phyloP scores from a whole-genome alignment of 2,888 invertebrate genomes.

The Oscheius sp. region DNA sequence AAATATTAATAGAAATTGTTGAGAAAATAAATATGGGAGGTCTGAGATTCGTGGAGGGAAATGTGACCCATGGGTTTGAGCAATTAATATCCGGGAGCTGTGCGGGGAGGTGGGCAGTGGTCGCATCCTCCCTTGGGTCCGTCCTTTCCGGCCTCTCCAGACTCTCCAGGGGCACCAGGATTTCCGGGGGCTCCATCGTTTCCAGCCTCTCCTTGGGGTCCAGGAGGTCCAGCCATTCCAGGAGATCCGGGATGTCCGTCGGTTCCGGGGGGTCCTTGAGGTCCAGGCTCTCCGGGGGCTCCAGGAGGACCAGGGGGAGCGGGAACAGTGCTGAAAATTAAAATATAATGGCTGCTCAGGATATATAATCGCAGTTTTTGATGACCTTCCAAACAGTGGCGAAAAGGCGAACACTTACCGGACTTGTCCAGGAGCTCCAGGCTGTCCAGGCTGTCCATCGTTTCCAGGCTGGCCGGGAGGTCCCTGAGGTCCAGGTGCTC shows the following conservation, averaged over 20 bases:
- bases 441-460: conserved; percentile 64
- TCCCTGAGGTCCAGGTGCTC: conserved; percentile 66
- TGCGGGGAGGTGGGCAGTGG: conserved; percentile 55
- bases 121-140: conserved; percentile 62
- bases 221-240: conserved; percentile 59
- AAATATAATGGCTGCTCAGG: no score
- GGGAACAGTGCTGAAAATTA: conserved; percentile 48
- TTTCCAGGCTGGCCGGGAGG: conserved; percentile 61
- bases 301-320: conserved; percentile 64
- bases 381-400: no score
- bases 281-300: conserved; percentile 63
- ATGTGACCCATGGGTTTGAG: conserved; percentile 1
- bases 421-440: conserved; percentile 62
- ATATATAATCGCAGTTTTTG: no score
- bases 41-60: conserved; percentile 38
- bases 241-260: conserved; percentile 58
- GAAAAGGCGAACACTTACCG: no score
- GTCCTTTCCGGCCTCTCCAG: conserved; percentile 55
- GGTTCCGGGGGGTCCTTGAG: conserved; percentile 59
- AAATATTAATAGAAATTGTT: background rate
- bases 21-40: conserved; percentile 34
- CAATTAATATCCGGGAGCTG: conserved; percentile 57
- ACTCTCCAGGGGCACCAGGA: conserved; percentile 58
- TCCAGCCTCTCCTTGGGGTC: conserved; percentile 62
- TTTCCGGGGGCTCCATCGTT: conserved; percentile 59